Evolutionary conservation across 2,113 vertebrate species (phyloP).

Genomic region (Thalassoma bifasciatum): DNA sequence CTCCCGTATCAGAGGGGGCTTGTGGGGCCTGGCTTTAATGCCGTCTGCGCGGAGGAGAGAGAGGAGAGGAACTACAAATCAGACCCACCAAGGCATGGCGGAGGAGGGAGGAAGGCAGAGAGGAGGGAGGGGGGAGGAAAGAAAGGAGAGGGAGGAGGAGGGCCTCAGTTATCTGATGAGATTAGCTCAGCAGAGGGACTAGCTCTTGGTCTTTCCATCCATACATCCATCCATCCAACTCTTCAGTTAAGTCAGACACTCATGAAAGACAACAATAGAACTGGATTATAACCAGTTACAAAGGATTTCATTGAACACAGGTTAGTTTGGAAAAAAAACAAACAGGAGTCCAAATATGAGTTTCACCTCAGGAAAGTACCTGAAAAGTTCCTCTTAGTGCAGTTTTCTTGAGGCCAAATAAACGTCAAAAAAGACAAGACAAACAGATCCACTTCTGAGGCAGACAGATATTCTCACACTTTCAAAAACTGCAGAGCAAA

Average conservation of each 20-base stretch:
- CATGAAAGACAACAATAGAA: slow-evolving; percentile 39
- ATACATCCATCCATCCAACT: slow-evolving; percentile 51
- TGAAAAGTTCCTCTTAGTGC: background rate
- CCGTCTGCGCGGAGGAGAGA: slow-evolving; percentile 86
- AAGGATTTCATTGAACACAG: slow-evolving; percentile 24
- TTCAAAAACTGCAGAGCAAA: slow-evolving; percentile 24
- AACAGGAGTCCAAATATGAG: background rate
- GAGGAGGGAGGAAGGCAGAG: slow-evolving; percentile 40
- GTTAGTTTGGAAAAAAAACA: slow-evolving; percentile 14
- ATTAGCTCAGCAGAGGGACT: slow-evolving; percentile 87
- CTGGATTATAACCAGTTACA: slow-evolving; percentile 35
- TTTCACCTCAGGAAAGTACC: background rate
- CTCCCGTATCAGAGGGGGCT: slow-evolving; percentile 92
- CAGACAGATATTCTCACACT: slow-evolving; percentile 7
- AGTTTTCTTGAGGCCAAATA: background rate
- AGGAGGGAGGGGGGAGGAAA: slow-evolving; percentile 31
- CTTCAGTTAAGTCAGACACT: slow-evolving; percentile 33
- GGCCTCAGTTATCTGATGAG: slow-evolving; percentile 85
- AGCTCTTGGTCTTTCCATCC: slow-evolving; percentile 84
- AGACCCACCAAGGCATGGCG: slow-evolving; percentile 81
- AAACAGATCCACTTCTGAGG: slow-evolving; percentile 4
- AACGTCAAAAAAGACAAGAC: slow-evolving; percentile 3
- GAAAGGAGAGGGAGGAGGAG: slow-evolving; percentile 45
- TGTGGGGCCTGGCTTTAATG: slow-evolving; percentile 91
- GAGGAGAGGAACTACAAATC: slow-evolving; percentile 92